Base-by-base conservation (phyloP, 2,888 invertebrate genomes). In the Dysmachus trigonus region DNA sequence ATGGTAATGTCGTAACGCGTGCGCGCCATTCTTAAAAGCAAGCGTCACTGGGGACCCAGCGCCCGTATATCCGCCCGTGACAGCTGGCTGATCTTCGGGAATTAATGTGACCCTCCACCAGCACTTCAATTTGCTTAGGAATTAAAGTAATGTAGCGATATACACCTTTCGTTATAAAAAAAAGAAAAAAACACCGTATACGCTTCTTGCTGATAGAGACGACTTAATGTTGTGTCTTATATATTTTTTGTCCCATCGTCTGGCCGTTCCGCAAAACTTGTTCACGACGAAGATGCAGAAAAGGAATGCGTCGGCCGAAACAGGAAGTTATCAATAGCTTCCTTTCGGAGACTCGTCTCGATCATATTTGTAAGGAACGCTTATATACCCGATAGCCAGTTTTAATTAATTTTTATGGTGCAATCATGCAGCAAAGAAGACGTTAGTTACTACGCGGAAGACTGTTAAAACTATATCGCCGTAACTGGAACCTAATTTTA, bases 61-160 rank as follows among this genome's bases (percentile, higher is more conserved):
- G 30, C 18, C 77, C 77, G 77, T 77, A 77, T 10, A 47, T 77
- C 77, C 77, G 77, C 47, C 15, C 77, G 77, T 77, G 47, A 77
- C 77, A 77, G 77, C 47, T 77, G 77, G 77, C 77, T 77, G 77
- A 77, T 47, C 35, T 22, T 41, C 13, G 27, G 8, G 30, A 77
- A 51, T 51, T 77, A 47, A 77, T 62, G 62, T 22, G 51, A 22
- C 62, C n/a, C n/a, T n/a, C 22, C 27, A 22, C 62, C 1, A 62
- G 62, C 27, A 27, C 62, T 10, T 53, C 53, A 53, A 62, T 27
- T 62, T 62, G 22, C 27, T 62, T 62, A 62, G 22, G 62, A 62
- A 53, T 53, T 22, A 62, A 62, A 27, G 8, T 62, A 62, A 62
- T 62, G 27, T 22, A 5, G 62, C 27, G 18, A 62, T 22, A 62